These are phyloP conservation scores for Creontiades dilutus DNA, from an alignment of 2,888 invertebrate genomes.

Conservation along the genomic window DNA sequence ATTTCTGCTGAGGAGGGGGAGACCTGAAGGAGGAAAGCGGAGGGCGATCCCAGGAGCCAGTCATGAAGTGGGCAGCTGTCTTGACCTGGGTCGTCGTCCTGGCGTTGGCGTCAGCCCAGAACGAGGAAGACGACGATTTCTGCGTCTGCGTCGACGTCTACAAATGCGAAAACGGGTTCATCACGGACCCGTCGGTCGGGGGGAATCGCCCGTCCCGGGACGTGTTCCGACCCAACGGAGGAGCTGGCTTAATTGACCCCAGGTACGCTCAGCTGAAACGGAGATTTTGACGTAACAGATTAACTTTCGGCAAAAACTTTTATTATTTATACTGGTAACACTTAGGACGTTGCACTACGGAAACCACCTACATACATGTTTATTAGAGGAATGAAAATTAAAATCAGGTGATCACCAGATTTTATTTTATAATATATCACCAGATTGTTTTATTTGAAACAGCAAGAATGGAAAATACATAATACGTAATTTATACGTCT, in stretches of 20 bases:
- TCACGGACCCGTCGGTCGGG: slow-evolving; percentile 13
- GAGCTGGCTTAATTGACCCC: slow-evolving; percentile 38
- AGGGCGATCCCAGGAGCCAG: not conserved
- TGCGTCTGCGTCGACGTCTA: slow-evolving; percentile 56
- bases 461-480: too few species aligned
- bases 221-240: slow-evolving; percentile 9
- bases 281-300: too few species aligned
- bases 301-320: too few species aligned
- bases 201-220: not conserved
- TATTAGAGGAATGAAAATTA: too few species aligned
- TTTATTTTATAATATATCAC: too few species aligned
- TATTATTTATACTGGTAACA: too few species aligned
- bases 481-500: too few species aligned
- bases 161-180: slow-evolving; percentile 53
- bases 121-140: slow-evolving; percentile 31
- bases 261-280: too few species aligned
- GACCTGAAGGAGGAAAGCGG: not conserved
- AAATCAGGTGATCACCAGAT: too few species aligned
- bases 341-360: too few species aligned
- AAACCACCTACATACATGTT: too few species aligned
- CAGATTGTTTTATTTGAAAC: too few species aligned
- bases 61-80: not conserved
- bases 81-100: not conserved
- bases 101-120: slow-evolving; percentile 16
- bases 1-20: not conserved